Percentiles rank a stretch among this genome's conserved stretches.
Evolutionary conservation across 1,140 invertebrate genomes (phyloP).

Genomic region (Planococcus citri): DNA sequence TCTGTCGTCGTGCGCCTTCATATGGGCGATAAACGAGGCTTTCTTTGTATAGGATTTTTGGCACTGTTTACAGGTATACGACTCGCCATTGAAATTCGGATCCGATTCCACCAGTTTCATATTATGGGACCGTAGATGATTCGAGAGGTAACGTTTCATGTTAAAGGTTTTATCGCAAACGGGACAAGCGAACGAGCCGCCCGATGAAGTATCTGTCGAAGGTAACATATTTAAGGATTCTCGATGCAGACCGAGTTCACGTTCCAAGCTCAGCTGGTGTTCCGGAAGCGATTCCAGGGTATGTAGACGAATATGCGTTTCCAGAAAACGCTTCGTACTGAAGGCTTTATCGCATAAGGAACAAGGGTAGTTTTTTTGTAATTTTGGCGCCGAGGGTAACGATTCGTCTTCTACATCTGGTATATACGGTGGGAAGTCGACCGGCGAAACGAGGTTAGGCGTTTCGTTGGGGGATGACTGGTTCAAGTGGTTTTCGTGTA

Average conservation of each 20-base stretch:
- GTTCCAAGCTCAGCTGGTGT: background rate
- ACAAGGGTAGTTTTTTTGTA: background rate
- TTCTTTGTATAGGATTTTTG: background rate
- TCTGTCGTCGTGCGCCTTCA: background rate
- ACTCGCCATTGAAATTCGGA: background rate
- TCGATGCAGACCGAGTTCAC: background rate
- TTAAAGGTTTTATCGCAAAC: background rate
- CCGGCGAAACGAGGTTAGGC: background rate
- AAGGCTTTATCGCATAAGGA: background rate
- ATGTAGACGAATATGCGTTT: background rate
- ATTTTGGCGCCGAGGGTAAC: background rate
- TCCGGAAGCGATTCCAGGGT: background rate
- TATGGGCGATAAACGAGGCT: background rate
- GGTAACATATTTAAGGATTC: background rate
- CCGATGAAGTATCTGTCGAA: background rate
- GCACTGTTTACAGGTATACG: background rate
- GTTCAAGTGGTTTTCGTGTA: background rate
- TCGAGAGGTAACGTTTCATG: background rate
- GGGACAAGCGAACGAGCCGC: background rate
- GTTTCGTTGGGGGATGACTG: background rate
- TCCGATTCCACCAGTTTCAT: background rate
- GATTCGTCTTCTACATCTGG: background rate
- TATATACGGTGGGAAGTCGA: background rate
- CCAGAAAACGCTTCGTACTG: background rate
- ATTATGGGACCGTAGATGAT: background rate